These are phyloP conservation scores for Meloidogyne floridensis DNA, from an alignment of 1,140 invertebrate species.

Conservation along the genomic window DNA sequence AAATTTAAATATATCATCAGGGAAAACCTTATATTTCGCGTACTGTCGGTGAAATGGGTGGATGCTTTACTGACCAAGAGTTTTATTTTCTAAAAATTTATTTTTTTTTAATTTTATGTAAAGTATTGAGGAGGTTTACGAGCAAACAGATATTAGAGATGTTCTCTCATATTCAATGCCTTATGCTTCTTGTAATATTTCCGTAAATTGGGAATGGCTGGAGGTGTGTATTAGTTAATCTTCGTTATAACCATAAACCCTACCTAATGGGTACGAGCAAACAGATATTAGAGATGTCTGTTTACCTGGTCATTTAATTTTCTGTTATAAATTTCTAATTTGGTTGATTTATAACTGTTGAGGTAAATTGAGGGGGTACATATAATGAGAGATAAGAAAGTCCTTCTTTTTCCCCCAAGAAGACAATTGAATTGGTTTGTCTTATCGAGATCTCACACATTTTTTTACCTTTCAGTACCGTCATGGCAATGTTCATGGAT, in stretches of 20 bases:
- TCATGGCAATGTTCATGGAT: conserved; percentile 61
- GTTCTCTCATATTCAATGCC: background rate
- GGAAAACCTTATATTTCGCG: conserved; percentile 44
- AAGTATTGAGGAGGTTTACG: background rate
- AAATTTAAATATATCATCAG: conserved; percentile 28
- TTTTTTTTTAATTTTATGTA: background rate
- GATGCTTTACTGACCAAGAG: conserved; percentile 38
- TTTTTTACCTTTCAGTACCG: conserved; percentile 54
- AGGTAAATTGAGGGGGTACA: too few relatives aligned
- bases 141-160: background rate
- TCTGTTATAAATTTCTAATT: too few relatives aligned
- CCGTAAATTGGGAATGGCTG: conserved; percentile 15
- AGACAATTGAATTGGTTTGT: too few relatives aligned
- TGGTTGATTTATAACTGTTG: too few relatives aligned
- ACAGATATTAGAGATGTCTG: too few relatives aligned
- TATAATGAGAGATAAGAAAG: too few relatives aligned
- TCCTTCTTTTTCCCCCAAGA: too few relatives aligned
- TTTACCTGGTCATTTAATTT: too few relatives aligned
- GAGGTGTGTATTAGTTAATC: background rate
- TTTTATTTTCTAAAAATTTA: conserved; percentile 4
- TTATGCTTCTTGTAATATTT: background rate
- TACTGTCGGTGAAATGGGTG: conserved; percentile 48
- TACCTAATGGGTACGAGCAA: too few relatives aligned
- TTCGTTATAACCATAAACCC: too few relatives aligned
- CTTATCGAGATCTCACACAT: too few relatives aligned